Evolutionary conservation across 2,113 vertebrate species (phyloP), one percentile per base, ranked within the genome.

Genomic region (Hippopotamus amphibius): DNA sequence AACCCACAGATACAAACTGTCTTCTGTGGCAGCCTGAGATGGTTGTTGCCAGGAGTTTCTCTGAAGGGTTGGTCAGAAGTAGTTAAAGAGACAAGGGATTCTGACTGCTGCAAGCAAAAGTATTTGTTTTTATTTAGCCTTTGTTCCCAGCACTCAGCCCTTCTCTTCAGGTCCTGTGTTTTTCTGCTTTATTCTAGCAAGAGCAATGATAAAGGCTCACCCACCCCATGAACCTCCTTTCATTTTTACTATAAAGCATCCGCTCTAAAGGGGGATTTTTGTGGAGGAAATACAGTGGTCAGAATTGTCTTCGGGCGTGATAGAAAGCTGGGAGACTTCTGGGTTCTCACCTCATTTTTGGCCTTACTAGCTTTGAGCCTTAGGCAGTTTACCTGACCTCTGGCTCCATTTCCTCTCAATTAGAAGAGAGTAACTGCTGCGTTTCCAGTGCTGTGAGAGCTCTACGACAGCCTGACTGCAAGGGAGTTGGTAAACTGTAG

Each of bases 401-500:
- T 33, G 37, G 13, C 33, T 48, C 46, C 46, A 33, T 43, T 79
- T 79, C 30, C 66, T 71, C 5, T 68, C 21, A 6, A 74, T 48
- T 65, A 57, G 63, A 17, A 77, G 57, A 88, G 37, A 74, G 4
- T n/a, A 24, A 4, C 7, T 71, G 57, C 11, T 14, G 33, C 7
- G 0, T 16, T 30, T 50, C 9, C 0, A 0, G 0, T 7, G 65
- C 86, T 17, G 1, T 48, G 71, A 28, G 57, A 50, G 15, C 10
- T 28, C 76, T 0, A 0, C 30, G 16, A 57, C 28, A 17, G 19
- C 3, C 12, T 12, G 41, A 30, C 65, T 5, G 0, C 5, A 0
- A 14, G 30, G 41, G 14, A 21, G 26, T 4, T 2, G 30, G 69
- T 0, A 6, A 15, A 21, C 55, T 81, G 7, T 2, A 28, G 68